phyloP scores from a whole-genome alignment of 2,113 vertebrate genomes.

The Calonectris borealis region DNA sequence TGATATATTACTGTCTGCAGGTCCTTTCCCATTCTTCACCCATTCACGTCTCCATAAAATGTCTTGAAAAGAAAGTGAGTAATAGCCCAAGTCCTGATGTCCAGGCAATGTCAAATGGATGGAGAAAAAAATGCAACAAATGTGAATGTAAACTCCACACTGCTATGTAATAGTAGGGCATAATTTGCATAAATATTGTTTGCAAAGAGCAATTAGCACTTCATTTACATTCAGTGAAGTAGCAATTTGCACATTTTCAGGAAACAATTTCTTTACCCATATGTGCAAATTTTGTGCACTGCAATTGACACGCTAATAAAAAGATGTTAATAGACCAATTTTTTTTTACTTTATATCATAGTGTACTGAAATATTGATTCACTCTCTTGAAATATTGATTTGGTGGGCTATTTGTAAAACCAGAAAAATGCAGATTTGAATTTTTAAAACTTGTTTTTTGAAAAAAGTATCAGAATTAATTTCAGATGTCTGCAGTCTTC shows the following conservation, averaged over 20 bases:
- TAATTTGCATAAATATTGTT: slow-evolving; percentile 79
- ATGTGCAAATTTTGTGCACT: slow-evolving; percentile 51
- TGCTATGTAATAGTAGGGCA: background rate
- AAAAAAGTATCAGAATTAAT: background rate
- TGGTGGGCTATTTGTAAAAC: slow-evolving; percentile 42
- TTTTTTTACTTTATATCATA: slow-evolving; percentile 40
- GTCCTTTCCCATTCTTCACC: slow-evolving; percentile 32
- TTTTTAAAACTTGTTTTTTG: slow-evolving; percentile 28
- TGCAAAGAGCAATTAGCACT: slow-evolving; percentile 75
- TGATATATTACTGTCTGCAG: slow-evolving; percentile 23
- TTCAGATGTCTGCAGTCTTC: slow-evolving; percentile 23
- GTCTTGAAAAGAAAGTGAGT: background rate
- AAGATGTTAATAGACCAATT: slow-evolving; percentile 53
- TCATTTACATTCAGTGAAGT: slow-evolving; percentile 69
- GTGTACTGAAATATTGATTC: slow-evolving; percentile 52
- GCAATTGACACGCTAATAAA: slow-evolving; percentile 37
- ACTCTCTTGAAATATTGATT: slow-evolving; percentile 65
- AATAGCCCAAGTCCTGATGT: slow-evolving; percentile 23
- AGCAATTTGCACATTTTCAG: slow-evolving; percentile 69
- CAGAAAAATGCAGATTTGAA: slow-evolving; percentile 28
- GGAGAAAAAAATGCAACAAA: background rate
- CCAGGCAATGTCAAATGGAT: slow-evolving; percentile 30
- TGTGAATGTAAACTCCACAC: background rate
- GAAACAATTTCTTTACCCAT: slow-evolving; percentile 59
- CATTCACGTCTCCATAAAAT: slow-evolving; percentile 9